Evolutionary conservation across 2,888 invertebrate species (phyloP), one percentile per base, ranked within the genome.

Genomic region (Chymomyza amoena): DNA sequence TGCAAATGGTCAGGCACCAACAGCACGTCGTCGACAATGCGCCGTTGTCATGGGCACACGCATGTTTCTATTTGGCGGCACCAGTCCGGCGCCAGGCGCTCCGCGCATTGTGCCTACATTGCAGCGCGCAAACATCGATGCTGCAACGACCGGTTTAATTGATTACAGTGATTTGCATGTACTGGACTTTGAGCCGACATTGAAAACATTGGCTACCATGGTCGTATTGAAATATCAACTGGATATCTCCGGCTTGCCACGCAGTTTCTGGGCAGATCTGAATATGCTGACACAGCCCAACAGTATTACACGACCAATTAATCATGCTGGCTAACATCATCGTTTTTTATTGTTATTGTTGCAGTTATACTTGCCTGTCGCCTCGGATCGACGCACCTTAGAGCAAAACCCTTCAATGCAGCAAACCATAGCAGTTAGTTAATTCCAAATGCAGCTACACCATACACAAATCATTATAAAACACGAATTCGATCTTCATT

Each of bases 61-160:
- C 88, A 93, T 97, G 80, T 97, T 94, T 91, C 92, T 98, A 68
- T 98, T 98, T 93, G 98, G 98, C 61, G 98, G 98, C 54, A 97
- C 97, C 68, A 97, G 97, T 96, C 96, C 91, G 88, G 81, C 69
- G 15, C 54, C 54, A 16, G 32, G 32, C 7, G 51, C 60, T 20
- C 56, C 54, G 4, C n/a, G 65, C 39, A 66, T 50, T 59, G 4
- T 25, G 6, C 2, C 28, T 6, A 5, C n/a, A 67, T 52, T 50
- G 72, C 61, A 50, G 69, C 45, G 45, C 15, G 62, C 13, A 10
- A 28, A 56, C 15, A 7, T n/a, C 9, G 52, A 45, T 25, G 45
- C 10, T 62, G 79, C 80, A 16, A 73, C 75, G 28, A 66, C 76
- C 59, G 66, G 71, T 56, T 73, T 97, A 28, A 93, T 95, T 79